Conservation (phyloP, 1,140 invertebrate species). For the Drosophila punjabiensis region DNA sequence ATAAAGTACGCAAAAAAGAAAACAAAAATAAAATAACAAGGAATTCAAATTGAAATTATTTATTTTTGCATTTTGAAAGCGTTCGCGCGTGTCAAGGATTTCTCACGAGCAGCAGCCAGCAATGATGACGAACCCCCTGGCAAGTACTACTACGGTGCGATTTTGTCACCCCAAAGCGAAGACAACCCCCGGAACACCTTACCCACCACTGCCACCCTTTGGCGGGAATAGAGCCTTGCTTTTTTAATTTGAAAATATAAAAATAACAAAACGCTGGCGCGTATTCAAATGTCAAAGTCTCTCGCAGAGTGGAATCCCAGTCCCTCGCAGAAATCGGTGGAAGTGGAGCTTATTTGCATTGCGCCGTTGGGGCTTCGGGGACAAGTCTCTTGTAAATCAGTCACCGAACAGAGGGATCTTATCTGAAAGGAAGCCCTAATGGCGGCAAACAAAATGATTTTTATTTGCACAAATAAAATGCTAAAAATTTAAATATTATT, state of each 20-base stretch:
- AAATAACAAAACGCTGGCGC: constrained; percentile 69
- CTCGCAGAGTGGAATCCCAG: constrained; percentile 26
- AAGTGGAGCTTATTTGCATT: constrained; percentile 27
- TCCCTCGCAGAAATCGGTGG: neutral
- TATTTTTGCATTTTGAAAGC: constrained; percentile 84
- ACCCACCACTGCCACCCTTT: constrained; percentile 10
- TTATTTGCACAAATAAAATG: constrained; percentile 14
- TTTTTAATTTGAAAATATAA: constrained; percentile 84
- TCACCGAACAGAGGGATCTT: constrained; percentile 13
- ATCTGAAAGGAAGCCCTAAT: constrained; percentile 19
- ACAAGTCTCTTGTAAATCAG: constrained; percentile 33
- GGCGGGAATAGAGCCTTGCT: constrained; percentile 55
- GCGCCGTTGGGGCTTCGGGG: constrained; percentile 5
- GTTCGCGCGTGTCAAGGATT: constrained; percentile 80
- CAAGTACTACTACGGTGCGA: constrained; percentile 7
- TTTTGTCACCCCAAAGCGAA: constrained; percentile 20
- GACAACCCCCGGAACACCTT: constrained; percentile 9
- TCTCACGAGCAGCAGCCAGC: constrained; percentile 63
- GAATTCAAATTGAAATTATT: constrained; percentile 84
- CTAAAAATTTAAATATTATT: neutral
- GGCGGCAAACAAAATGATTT: constrained; percentile 1
- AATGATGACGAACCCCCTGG: constrained; percentile 41
- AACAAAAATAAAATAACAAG: constrained; percentile 60
- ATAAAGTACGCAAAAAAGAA: constrained; percentile 39
- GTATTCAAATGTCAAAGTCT: constrained; percentile 75